Conservation (phyloP, 2,797 vertebrate species). For the Neostethus bicornis region DNA sequence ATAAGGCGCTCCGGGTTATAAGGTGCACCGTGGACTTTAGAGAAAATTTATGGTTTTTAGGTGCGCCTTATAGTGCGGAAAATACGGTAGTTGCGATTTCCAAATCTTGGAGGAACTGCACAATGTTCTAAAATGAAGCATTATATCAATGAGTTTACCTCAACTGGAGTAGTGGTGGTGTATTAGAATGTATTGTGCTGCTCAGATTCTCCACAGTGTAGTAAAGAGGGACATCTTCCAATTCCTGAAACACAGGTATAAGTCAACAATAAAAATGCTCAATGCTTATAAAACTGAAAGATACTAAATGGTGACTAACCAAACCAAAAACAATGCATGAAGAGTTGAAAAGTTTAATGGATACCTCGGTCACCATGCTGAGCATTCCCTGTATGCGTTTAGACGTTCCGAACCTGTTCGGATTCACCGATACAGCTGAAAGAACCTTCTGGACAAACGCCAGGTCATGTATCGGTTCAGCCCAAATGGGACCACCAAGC, state of each 20-base stretch:
- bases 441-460: slow-evolving; percentile 85
- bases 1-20: too few species aligned
- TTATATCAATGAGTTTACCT: slow-evolving; percentile 38
- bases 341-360: neutral
- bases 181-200: slow-evolving; percentile 88
- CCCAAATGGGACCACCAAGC: slow-evolving; percentile 91
- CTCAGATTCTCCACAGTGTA: slow-evolving; percentile 88
- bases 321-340: neutral
- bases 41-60: too few species aligned
- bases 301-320: neutral
- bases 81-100: too few species aligned
- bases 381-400: slow-evolving; percentile 88
- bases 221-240: slow-evolving; percentile 88
- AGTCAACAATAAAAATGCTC: neutral
- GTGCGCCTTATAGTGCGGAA: too few species aligned
- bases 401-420: slow-evolving; percentile 84
- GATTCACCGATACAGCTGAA: slow-evolving; percentile 79
- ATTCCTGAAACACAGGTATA: slow-evolving; percentile 79
- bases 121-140: too few species aligned
- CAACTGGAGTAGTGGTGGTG: slow-evolving; percentile 75
- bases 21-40: too few species aligned
- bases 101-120: too few species aligned
- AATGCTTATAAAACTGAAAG: neutral
- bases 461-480: slow-evolving; percentile 85
- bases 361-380: slow-evolving; percentile 88